Evolutionary conservation across 2,113 vertebrate genomes (phyloP).

Genomic region (Nannobrachium achirus): DNA sequence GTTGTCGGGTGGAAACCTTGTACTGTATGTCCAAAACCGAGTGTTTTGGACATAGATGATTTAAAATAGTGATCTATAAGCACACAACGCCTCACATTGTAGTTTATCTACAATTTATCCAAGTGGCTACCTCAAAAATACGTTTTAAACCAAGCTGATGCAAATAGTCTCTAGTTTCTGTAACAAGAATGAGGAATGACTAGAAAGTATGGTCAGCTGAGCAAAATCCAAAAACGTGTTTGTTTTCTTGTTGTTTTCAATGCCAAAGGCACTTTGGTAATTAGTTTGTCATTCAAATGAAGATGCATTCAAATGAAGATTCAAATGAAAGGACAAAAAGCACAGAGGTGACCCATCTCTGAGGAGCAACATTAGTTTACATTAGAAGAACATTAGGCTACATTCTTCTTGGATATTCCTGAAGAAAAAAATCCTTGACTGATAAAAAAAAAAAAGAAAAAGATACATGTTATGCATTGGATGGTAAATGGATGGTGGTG

Average conservation of each 20-base stretch:
- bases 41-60: no score
- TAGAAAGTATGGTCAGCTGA: neutral
- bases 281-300: neutral
- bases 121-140: neutral
- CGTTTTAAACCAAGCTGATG: neutral
- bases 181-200: neutral
- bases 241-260: neutral
- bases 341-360: neutral
- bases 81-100: no score
- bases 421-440: slow-evolving; percentile 7
- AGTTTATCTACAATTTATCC: neutral
- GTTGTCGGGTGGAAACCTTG: no score
- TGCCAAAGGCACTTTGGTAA: neutral
- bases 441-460: neutral
- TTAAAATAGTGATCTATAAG: no score
- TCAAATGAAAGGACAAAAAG: neutral
- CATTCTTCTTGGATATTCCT: neutral
- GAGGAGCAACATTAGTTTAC: neutral
- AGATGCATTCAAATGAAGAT: slow-evolving; percentile 4
- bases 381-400: neutral
- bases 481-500: no score
- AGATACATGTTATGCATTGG: slow-evolving; percentile 13
- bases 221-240: neutral
- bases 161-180: neutral
- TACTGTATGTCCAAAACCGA: no score